Evolutionary conservation across 2,797 vertebrate species (phyloP), one percentile per base, ranked within the genome.

Genomic region (Chelon auratus): DNA sequence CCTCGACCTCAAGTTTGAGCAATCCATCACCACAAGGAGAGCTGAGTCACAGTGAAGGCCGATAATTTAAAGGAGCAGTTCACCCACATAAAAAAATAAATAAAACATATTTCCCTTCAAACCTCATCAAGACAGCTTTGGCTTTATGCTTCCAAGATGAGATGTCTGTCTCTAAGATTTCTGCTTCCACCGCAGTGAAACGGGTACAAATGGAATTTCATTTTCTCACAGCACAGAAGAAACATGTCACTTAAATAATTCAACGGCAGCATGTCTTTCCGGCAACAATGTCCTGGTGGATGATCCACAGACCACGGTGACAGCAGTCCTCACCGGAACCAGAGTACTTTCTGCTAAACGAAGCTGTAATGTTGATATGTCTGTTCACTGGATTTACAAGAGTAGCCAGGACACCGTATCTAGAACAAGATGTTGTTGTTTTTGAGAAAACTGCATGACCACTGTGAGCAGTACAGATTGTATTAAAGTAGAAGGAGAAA

Each of bases 201-300:
- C 42, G 18, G 13, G 62, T 37, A 71, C 53, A 75, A 81, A 65
- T 33, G n/a, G 40, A 81, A 74, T 68, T 68, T 57, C 3, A 61
- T 83, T 75, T 70, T 26, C 72, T 78, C 47, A 52, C 37, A 60
- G 15, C 56, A 80, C 57, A 77, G 56, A 76, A 69, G 6, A 65
- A 71, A 61, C 71, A 74, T 73, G n/a, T 52, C 24, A n/a, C 72
- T 39, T 89, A 65, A 91, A 86, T 84, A 75, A 87, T 91, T 85
- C 56, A 89, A 43, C 36, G 69, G 65, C 36, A 43, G 42, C 26
- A 42, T 57, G 65, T 80, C 58, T 78, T 79, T 82, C 14, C 54
- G 73, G 78, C 60, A 75, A 75, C 66, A 72, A 62, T 70, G 68
- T 81, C 60, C 84, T 65, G 80, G 62, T 77, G 52, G 60, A 62